Conservation (phyloP, 2,888 invertebrate species). For the Plebejus anna region DNA sequence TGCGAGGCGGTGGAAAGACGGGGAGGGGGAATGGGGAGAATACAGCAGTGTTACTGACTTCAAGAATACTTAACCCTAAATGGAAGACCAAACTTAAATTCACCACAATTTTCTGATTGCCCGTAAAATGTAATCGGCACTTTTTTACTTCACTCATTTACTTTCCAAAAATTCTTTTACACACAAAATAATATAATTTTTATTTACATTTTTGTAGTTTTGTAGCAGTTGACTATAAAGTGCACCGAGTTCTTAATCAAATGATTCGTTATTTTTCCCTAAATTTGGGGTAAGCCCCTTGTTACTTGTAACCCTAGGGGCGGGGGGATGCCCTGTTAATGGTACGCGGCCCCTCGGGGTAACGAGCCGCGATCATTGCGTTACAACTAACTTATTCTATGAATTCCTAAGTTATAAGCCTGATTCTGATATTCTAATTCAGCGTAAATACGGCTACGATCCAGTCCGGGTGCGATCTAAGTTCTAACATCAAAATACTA, state of each 20-base stretch:
- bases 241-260: neutral
- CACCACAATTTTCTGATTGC: neutral
- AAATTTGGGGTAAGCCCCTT: neutral
- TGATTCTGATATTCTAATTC: neutral
- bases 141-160: too few species aligned
- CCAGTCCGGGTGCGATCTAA: too few species aligned
- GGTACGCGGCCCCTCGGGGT: neutral
- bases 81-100: neutral
- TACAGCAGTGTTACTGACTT: neutral
- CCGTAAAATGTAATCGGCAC: neutral
- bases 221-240: too few species aligned
- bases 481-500: too few species aligned
- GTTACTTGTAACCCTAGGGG: neutral
- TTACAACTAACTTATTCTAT: slow-evolving; percentile 26
- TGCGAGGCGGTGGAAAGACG: neutral
- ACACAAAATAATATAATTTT: too few species aligned
- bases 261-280: neutral
- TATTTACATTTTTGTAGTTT: too few species aligned
- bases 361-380: neutral
- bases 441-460: too few species aligned
- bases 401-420: neutral
- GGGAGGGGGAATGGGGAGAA: neutral
- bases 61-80: too few species aligned
- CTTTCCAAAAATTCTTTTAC: too few species aligned
- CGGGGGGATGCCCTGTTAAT: neutral